These are phyloP conservation scores for Dendronephthya gigantea DNA, from an alignment of 64 coral and sea anemone species.

Conservation along the genomic window DNA sequence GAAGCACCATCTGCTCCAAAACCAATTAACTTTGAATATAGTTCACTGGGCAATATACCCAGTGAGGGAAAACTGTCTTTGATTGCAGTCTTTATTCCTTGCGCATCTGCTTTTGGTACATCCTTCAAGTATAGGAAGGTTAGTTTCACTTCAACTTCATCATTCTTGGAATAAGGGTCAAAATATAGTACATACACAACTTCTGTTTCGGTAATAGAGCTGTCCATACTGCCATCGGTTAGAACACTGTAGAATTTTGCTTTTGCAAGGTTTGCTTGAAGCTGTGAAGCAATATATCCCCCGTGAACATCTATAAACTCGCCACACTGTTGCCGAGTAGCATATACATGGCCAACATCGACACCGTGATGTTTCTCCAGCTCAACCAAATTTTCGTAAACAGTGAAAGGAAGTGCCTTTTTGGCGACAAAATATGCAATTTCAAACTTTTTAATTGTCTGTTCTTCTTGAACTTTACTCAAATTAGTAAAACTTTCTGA, in stretches of 20 bases:
- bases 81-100: neutral
- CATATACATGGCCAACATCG: neutral
- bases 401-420: neutral
- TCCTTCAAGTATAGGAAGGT: neutral
- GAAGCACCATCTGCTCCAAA: conserved; percentile 16
- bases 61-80: neutral
- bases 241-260: conserved; percentile 13
- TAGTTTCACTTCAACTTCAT: conserved; percentile 10
- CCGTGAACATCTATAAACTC: neutral
- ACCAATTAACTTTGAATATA: conserved; percentile 4
- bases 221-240: neutral
- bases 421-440: conserved; percentile 14
- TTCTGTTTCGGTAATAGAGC: neutral
- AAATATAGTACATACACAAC: neutral
- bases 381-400: neutral
- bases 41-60: conserved; percentile 2
- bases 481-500: neutral
- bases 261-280: neutral
- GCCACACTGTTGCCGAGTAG: neutral
- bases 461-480: neutral
- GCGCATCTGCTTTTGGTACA: neutral
- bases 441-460: neutral
- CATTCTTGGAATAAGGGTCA: neutral
- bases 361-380: neutral
- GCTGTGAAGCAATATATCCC: neutral